Base-by-base conservation (phyloP, 2,888 invertebrate genomes). In the Sarcophaga carnaria region DNA sequence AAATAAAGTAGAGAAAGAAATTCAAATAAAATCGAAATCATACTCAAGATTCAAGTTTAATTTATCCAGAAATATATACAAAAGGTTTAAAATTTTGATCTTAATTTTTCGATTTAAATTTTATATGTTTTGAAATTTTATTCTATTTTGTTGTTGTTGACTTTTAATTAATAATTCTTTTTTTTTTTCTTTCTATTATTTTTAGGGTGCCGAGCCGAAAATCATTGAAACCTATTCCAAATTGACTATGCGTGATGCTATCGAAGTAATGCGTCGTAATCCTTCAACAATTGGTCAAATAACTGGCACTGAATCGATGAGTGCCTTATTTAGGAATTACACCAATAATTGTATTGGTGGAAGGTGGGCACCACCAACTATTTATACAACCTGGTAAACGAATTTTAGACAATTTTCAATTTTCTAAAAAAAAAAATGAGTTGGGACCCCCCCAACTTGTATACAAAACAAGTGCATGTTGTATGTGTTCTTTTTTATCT, bases 141-240 rank as follows among this genome's bases (percentile, higher is more conserved):
- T 69, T 63, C 45, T 59, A 49, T 71, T 17, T 60, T 62, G 11
- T 22, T 27, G 71, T 71, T 59, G 0, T 45, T 5, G 45, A 66
- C 45, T 74, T 62, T 27, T 22, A 64, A 62, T 64, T 20, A 45
- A 70, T 70, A 60, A 66, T 20, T 27, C n/a, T 22, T 59, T 54
- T 63, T 69, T 69, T 37, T 63, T 80, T 4, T 54, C 22, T 6
- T 76, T 74, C 71, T 22, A 8, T 20, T 59, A 20, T 59, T 70
- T 69, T 14, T 69, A 94, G 95, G 97, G 97, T 86, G 96, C 96
- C 71, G 98, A 98, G 91, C 98, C 98, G 79, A 98, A 98, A 93
- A 98, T 98, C 90, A 95, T 98, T 91, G 98, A 98, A 93, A 98
- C 98, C 0, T 98, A 98, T 94, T 98, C 98, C 4, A 98, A 98